A percentile compares a stretch with the other conserved stretches of the same genome.
Evolutionary conservation across 1,140 invertebrate species (phyloP).

Genomic region (Megalonaias nervosa): DNA sequence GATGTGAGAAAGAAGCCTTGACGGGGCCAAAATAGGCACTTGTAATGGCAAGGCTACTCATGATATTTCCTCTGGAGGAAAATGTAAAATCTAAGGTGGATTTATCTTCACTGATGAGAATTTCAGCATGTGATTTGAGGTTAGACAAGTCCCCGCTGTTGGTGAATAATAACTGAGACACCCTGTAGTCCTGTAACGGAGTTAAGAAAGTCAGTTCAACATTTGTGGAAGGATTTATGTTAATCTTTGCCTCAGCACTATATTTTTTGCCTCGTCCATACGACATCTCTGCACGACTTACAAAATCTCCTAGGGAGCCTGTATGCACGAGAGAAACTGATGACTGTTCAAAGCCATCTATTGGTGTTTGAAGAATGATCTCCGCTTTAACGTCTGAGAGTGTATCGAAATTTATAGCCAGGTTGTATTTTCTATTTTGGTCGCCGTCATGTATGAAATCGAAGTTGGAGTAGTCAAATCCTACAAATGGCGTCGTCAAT

Average conservation of each 20-base stretch:
- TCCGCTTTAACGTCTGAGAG: constrained; percentile 5
- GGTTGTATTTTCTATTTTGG: constrained; percentile 17
- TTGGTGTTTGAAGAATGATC: constrained; percentile 7
- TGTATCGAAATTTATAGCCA: not conserved
- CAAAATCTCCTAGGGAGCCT: constrained; percentile 1
- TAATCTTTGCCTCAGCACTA: not conserved
- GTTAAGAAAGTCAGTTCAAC: constrained; percentile 20
- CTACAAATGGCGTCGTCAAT: constrained; percentile 22
- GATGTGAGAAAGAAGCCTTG: no score
- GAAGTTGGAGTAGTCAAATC: not conserved
- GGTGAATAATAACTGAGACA: constrained; percentile 2
- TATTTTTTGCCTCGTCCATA: not conserved
- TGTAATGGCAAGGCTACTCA: no score
- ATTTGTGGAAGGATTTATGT: not conserved
- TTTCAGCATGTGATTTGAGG: constrained; percentile 27
- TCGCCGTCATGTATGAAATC: not conserved
- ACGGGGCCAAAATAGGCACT: no score
- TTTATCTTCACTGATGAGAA: constrained; percentile 35
- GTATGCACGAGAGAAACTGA: constrained; percentile 1
- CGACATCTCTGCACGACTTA: not conserved
- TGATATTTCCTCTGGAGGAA: no score
- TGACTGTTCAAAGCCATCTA: not conserved
- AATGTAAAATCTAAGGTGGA: no score
- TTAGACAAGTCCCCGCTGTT: constrained; percentile 14
- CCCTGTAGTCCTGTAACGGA: constrained; percentile 16